Conservation (phyloP, 1,140 invertebrate genomes). For the Drosophila orosa region DNA sequence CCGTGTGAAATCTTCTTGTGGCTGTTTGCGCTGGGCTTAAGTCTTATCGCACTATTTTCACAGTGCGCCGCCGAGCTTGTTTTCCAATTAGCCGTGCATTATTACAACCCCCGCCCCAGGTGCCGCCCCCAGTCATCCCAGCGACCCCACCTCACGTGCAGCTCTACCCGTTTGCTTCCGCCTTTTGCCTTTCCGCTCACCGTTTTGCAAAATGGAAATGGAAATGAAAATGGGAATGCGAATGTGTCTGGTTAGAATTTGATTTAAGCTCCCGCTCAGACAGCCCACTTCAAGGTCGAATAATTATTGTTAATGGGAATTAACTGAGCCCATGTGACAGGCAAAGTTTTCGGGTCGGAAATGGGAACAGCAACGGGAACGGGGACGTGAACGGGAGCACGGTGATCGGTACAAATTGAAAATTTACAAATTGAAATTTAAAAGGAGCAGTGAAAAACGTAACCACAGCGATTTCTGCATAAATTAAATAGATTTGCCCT, state of each 20-base stretch:
- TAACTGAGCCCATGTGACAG: slow-evolving; percentile 46
- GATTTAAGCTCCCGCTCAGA: slow-evolving; percentile 54
- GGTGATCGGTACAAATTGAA: slow-evolving; percentile 15
- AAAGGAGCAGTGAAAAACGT: background rate
- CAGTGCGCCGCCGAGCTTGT: slow-evolving; percentile 14
- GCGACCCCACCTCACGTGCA: slow-evolving; percentile 34
- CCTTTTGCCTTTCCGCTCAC: slow-evolving; percentile 46
- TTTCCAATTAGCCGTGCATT: slow-evolving; percentile 51
- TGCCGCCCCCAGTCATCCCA: slow-evolving; percentile 1
- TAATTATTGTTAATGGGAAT: slow-evolving; percentile 59
- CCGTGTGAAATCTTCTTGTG: slow-evolving; percentile 31
- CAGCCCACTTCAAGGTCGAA: slow-evolving; percentile 57
- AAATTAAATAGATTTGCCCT: slow-evolving; percentile 1
- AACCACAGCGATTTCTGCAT: background rate
- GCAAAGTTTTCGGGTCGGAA: slow-evolving; percentile 11
- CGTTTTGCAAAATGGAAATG: slow-evolving; percentile 38
- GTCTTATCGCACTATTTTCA: slow-evolving; percentile 40
- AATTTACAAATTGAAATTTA: too few relatives aligned
- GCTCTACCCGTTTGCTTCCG: slow-evolving; percentile 37
- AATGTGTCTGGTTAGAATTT: slow-evolving; percentile 50
- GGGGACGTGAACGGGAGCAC: slow-evolving; percentile 6
- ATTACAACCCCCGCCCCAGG: slow-evolving; percentile 19
- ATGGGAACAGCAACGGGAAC: slow-evolving; percentile 3
- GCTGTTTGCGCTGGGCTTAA: slow-evolving; percentile 44
- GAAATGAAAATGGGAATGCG: slow-evolving; percentile 53